These are phyloP conservation scores for Lycaena phlaeas DNA, from an alignment of 2,888 invertebrate genomes.

Conservation along the genomic window DNA sequence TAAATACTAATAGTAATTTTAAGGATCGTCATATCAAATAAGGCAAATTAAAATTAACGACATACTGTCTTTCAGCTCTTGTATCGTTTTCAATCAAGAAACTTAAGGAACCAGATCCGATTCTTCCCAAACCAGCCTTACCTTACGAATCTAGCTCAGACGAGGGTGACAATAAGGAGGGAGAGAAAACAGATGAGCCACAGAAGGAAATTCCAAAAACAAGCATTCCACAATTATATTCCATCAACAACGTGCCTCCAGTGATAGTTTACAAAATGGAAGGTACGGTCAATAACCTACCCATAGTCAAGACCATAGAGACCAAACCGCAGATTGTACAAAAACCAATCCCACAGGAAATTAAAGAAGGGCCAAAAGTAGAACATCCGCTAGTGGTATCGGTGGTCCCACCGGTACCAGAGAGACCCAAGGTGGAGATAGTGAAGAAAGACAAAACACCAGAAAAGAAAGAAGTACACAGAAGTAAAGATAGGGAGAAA, in stretches of 20 bases:
- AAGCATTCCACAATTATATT: conserved; percentile 23
- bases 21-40: neutral
- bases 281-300: conserved; percentile 31
- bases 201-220: conserved; percentile 20
- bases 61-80: conserved; percentile 63
- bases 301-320: conserved; percentile 29
- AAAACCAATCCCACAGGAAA: conserved; percentile 14
- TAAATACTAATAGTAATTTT: too few species aligned
- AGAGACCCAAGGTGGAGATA: conserved; percentile 15
- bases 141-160: conserved; percentile 85
- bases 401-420: conserved; percentile 12
- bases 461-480: conserved; percentile 19
- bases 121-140: conserved; percentile 80
- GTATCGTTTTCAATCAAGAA: conserved; percentile 91
- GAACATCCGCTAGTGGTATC: conserved; percentile 20
- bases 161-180: conserved; percentile 61
- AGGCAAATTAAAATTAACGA: neutral
- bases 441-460: conserved; percentile 21
- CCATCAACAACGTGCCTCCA: conserved; percentile 33
- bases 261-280: conserved; percentile 53
- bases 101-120: conserved; percentile 79
- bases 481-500: conserved; percentile 18
- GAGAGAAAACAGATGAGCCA: conserved; percentile 25
- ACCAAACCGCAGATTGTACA: conserved; percentile 25
- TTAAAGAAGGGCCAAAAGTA: conserved; percentile 19